phyloP scores from a whole-genome alignment of 2,113 vertebrate species.

The Paradisaea rubra region DNA sequence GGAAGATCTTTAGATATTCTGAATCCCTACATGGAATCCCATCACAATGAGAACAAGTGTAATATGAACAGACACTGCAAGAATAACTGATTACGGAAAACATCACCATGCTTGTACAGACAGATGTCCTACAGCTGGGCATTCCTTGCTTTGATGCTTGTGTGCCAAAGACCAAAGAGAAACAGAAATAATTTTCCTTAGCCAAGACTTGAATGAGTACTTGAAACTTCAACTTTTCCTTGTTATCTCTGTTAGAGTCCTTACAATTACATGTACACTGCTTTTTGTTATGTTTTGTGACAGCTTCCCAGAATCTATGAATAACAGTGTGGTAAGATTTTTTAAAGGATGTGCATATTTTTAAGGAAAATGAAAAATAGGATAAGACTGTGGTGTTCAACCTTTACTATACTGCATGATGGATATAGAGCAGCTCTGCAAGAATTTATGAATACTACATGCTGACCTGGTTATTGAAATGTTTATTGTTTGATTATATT shows the following conservation, averaged over 20 bases:
- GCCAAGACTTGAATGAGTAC: neutral
- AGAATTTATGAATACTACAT: conserved; percentile 44
- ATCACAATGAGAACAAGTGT: neutral
- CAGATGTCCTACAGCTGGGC: neutral
- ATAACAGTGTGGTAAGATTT: neutral
- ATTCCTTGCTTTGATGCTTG: neutral
- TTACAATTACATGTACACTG: neutral
- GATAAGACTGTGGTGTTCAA: neutral
- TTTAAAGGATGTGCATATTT: neutral
- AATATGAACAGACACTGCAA: neutral
- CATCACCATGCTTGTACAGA: neutral
- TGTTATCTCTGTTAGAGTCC: neutral
- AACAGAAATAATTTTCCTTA: neutral
- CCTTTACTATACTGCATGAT: conserved; percentile 8
- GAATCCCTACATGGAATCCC: neutral
- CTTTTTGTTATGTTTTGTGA: neutral
- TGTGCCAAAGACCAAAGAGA: neutral
- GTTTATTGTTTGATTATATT: conserved; percentile 10
- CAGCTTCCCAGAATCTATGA: conserved; percentile 4
- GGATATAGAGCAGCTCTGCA: conserved; percentile 20
- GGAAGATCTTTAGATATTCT: neutral
- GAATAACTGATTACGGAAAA: neutral
- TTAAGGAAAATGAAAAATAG: conserved; percentile 45
- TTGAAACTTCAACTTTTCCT: neutral
- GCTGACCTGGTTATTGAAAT: conserved; percentile 47